A percentile compares a stretch with the other conserved stretches of the same genome.
phyloP scores from a whole-genome alignment of 1,140 invertebrate genomes.

The Mesaphorura yosii region DNA sequence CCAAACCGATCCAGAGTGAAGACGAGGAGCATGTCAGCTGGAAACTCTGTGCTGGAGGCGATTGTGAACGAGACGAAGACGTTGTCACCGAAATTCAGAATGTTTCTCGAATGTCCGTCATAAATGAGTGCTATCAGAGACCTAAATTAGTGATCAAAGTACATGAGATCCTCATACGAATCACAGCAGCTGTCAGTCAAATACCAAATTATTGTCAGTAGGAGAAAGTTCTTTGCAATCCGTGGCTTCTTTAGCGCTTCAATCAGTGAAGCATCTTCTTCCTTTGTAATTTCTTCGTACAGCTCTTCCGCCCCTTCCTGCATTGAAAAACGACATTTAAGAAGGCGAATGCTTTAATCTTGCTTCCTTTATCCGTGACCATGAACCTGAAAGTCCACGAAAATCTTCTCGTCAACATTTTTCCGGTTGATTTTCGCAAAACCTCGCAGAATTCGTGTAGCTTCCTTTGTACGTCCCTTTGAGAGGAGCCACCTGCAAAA shows the following conservation, averaged over 20 bases:
- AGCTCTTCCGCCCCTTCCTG: slow-evolving; percentile 18
- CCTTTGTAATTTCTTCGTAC: slow-evolving; percentile 46
- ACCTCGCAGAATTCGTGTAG: slow-evolving; percentile 59
- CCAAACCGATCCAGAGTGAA: slow-evolving; percentile 67
- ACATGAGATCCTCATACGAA: no score
- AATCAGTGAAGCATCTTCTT: slow-evolving; percentile 59
- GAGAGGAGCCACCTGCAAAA: slow-evolving; percentile 66
- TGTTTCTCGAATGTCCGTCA: slow-evolving; percentile 26
- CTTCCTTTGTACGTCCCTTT: slow-evolving; percentile 63
- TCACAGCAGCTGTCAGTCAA: slow-evolving; percentile 7
- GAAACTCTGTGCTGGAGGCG: slow-evolving; percentile 65
- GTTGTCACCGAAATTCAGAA: slow-evolving; percentile 43
- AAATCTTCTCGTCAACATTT: slow-evolving; percentile 56
- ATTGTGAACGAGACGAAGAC: slow-evolving; percentile 73
- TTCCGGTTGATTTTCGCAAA: slow-evolving; percentile 67
- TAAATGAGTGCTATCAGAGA: slow-evolving; percentile 76
- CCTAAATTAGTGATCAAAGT: slow-evolving; percentile 36
- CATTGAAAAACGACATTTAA: background rate
- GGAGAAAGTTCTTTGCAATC: slow-evolving; percentile 54
- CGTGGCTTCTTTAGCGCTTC: slow-evolving; percentile 64
- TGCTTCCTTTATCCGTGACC: no score
- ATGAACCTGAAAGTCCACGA: slow-evolving; percentile 58
- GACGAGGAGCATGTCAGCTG: slow-evolving; percentile 69
- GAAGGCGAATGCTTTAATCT: background rate
- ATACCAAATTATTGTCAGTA: slow-evolving; percentile 65